Base-by-base conservation (phyloP, 2,888 invertebrate species). In the Stenichneumon culpator region DNA sequence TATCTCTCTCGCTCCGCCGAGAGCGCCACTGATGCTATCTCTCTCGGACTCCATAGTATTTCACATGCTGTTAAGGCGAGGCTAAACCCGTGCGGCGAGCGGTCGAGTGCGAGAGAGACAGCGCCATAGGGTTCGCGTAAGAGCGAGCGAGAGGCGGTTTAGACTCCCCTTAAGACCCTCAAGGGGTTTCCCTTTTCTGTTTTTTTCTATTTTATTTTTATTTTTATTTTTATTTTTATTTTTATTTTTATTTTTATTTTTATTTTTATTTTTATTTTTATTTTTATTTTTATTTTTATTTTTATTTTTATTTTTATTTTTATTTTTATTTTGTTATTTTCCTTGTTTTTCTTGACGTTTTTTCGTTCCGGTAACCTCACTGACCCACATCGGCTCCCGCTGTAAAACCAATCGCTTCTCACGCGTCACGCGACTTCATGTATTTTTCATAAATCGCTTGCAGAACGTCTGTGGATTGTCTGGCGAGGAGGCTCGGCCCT, bases 391-490 rank as follows among this genome's bases (percentile, higher is more conserved):
- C 22, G 19, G 47, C 47, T 50, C 28, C 47, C 9, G 11, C 32
- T 47, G 25, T 22, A 28, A 75, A 47, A 68, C 60, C 54, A 28
- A 39, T 69, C 69, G 52, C 50, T 16, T 57, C 47, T 57, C 70
- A 54, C 19, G 63, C 25, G 54, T 79, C 74, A 69, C 60, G 14
- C 19, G 52, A 63, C n/a, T 74, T 83, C 79, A 54, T 79, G 73
- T 79, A 69, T 83, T 60, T 68, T 74, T 80, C 50, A 74, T 75
- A 44, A 65, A 16, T 36, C 32, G 11, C 2, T 39, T 39, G 19
- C 36, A 11, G 39, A 44, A 36, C 60, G 69, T 68, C 74, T 63
- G n/a, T 44, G 80, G 47, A 84, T 80, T 77, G 83, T 84, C 82
- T 70, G 70, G 36, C 44, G 54, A 9, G 28, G 44, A 75, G 81